Evolutionary conservation across 1,140 invertebrate species (phyloP).

Genomic region (Cydia pomonella): DNA sequence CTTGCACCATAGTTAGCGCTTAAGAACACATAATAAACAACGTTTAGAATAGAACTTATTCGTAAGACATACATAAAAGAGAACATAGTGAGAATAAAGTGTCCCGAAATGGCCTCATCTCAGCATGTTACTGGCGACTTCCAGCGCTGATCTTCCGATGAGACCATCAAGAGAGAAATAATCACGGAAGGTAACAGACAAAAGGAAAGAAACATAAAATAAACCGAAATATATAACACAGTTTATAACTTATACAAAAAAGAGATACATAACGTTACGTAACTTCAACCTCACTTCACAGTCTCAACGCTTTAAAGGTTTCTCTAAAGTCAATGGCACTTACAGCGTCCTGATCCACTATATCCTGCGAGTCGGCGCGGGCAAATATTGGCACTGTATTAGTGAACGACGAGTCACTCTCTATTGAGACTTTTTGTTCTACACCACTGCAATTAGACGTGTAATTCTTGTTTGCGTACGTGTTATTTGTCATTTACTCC

Average conservation of each 20-base stretch:
- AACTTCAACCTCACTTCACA: background rate
- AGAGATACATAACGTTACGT: background rate
- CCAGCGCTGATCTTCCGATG: too few species aligned
- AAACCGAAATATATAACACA: too few species aligned
- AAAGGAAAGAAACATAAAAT: too few species aligned
- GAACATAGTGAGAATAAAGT: too few species aligned
- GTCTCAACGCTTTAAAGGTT: background rate
- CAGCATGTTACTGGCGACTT: too few species aligned
- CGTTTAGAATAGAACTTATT: too few species aligned
- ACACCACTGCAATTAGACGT: background rate
- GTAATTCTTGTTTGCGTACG: background rate
- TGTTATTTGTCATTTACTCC: background rate
- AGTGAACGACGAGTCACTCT: conserved; percentile 65
- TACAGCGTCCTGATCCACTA: conserved; percentile 39
- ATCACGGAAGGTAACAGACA: too few species aligned
- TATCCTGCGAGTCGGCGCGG: conserved; percentile 47
- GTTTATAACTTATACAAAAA: too few species aligned
- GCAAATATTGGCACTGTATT: conserved; percentile 74
- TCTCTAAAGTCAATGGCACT: conserved; percentile 35
- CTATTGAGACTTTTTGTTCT: conserved; percentile 42
- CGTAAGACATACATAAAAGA: too few species aligned
- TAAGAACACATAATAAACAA: background rate
- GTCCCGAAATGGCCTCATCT: too few species aligned
- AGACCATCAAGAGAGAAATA: too few species aligned
- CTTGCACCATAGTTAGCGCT: too few species aligned